A percentile compares a stretch with the other conserved stretches of the same genome.
phyloP scores from a whole-genome alignment of 1,140 invertebrate genomes.

The Nomia melanderi region DNA sequence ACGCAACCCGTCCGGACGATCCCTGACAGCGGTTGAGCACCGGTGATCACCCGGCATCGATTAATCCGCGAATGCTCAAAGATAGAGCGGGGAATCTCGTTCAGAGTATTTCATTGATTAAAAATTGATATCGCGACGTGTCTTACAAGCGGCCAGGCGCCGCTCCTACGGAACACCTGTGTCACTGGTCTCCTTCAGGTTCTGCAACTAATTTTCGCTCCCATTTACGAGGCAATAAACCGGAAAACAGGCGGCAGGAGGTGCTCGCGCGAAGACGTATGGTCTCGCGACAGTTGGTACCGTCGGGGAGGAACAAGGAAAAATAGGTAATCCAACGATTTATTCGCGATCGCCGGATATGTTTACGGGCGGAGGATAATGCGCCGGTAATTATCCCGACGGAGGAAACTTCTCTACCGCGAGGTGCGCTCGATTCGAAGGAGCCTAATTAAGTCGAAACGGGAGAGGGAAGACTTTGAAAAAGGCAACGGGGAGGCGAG shows the following conservation, averaged over 20 bases:
- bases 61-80: not conserved
- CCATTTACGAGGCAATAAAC: constrained; percentile 1
- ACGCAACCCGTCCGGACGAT: not conserved
- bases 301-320: too few species aligned
- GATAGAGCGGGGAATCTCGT: too few species aligned
- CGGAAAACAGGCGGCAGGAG: constrained; percentile 1
- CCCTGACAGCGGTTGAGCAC: not conserved
- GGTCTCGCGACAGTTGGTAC: not conserved
- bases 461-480: constrained; percentile 4
- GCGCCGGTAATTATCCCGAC: constrained; percentile 7
- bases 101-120: not conserved
- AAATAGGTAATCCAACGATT: constrained; percentile 4
- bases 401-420: not conserved
- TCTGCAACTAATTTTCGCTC: constrained; percentile 23
- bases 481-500: constrained; percentile 11
- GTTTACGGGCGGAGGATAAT: constrained; percentile 7
- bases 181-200: constrained; percentile 1
- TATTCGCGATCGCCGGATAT: not conserved
- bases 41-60: not conserved
- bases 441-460: constrained; percentile 28
- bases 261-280: not conserved
- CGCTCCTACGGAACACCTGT: too few species aligned
- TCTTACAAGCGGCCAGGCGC: not conserved
- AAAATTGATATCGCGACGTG: not conserved
- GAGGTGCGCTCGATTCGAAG: too few species aligned